phyloP scores from a whole-genome alignment of 2,113 vertebrate species.

The Antechinus stuartii region DNA sequence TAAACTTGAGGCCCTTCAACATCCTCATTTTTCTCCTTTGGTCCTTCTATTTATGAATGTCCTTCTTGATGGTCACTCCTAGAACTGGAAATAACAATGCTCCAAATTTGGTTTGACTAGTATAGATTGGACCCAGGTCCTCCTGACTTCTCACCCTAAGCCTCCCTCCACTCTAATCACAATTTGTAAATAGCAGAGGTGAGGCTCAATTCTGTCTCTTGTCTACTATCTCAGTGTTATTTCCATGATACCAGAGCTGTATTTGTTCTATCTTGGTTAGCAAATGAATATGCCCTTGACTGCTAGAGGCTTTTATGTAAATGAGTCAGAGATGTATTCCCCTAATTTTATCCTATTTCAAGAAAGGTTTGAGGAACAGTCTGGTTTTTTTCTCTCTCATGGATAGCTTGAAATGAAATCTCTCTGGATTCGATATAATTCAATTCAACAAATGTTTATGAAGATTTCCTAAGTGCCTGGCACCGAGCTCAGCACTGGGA shows the following conservation, averaged over 20 bases:
- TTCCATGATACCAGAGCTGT: background rate
- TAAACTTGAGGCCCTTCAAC: background rate
- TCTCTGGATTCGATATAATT: background rate
- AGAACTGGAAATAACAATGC: background rate
- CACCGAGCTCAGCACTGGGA: background rate
- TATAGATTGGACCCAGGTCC: background rate
- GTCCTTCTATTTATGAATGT: background rate
- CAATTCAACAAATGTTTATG: background rate
- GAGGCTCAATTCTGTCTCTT: background rate
- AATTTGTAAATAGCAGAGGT: no score
- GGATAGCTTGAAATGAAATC: background rate
- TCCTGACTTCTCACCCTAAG: background rate
- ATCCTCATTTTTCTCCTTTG: background rate
- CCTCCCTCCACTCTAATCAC: background rate
- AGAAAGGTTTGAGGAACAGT: background rate
- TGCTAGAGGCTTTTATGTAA: background rate
- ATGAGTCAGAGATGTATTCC: fast-evolving
- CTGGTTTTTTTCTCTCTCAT: background rate
- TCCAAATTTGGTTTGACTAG: background rate
- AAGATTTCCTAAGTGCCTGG: background rate
- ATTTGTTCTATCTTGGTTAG: background rate
- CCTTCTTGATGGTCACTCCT: background rate
- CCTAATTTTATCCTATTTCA: background rate
- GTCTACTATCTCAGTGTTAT: background rate
- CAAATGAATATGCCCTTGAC: fast-evolving